These are phyloP conservation scores for Chelon labrosus DNA, from an alignment of 2,797 vertebrate species.

Conservation along the genomic window DNA sequence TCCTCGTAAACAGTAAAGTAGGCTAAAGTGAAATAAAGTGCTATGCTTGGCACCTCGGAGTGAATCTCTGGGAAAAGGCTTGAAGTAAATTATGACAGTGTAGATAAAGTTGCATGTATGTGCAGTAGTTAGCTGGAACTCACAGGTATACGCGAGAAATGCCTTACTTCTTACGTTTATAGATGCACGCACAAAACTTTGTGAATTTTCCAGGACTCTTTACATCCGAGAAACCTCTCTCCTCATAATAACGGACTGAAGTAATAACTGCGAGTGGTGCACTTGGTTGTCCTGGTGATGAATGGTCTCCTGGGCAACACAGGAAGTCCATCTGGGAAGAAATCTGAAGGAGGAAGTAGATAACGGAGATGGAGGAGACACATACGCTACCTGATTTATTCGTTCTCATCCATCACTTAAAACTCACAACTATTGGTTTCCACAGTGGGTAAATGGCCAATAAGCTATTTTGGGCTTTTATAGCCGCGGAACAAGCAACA, in stretches of 20 bases:
- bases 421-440: slow-evolving; percentile 52
- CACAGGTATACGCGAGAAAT: not conserved
- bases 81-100: not conserved
- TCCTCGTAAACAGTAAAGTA: slow-evolving; percentile 43
- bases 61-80: slow-evolving; percentile 12
- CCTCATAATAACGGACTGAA: slow-evolving; percentile 67
- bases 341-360: slow-evolving; percentile 78
- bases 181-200: slow-evolving; percentile 1
- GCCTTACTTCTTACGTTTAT: not conserved
- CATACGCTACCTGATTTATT: slow-evolving; percentile 67
- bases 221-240: slow-evolving; percentile 43
- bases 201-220: slow-evolving; percentile 27
- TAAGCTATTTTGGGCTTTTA: slow-evolving; percentile 54
- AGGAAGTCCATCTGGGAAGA: slow-evolving; percentile 80
- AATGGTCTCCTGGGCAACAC: slow-evolving; percentile 80
- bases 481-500: slow-evolving; percentile 33
- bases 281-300: slow-evolving; percentile 81
- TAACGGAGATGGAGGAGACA: slow-evolving; percentile 69
- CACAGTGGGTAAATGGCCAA: slow-evolving; percentile 39
- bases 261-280: slow-evolving; percentile 75
- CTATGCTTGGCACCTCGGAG: slow-evolving; percentile 12
- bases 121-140: not conserved
- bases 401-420: slow-evolving; percentile 66
- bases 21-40: slow-evolving; percentile 55
- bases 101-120: not conserved